Evolutionary conservation across 2,888 invertebrate species (phyloP).

Genomic region (Rhagophthalmus giganteus): DNA sequence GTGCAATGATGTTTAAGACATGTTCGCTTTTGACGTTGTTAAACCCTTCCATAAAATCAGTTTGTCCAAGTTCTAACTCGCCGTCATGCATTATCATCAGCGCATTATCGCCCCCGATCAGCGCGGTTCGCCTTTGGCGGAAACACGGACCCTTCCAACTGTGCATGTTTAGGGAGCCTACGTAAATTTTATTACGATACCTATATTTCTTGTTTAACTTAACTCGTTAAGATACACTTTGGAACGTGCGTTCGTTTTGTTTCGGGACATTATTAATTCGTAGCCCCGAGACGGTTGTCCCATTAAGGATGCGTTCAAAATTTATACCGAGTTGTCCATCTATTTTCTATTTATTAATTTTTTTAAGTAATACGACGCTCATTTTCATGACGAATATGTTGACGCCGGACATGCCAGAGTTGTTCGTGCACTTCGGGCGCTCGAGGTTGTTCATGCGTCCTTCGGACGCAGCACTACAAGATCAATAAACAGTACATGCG

Average conservation of each 20-base stretch:
- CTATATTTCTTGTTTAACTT: constrained; percentile 38
- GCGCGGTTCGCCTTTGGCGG: constrained; percentile 32
- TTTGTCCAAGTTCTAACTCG: constrained; percentile 36
- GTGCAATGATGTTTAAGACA: constrained; percentile 27
- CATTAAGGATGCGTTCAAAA: too few species aligned
- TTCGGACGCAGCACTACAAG: too few species aligned
- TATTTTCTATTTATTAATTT: too few species aligned
- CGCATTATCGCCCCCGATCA: constrained; percentile 34
- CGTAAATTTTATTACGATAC: constrained; percentile 42
- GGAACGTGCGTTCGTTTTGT: constrained; percentile 20
- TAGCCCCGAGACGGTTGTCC: constrained; percentile 16
- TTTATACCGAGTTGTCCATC: too few species aligned
- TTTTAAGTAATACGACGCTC: too few species aligned
- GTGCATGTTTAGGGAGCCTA: constrained; percentile 29
- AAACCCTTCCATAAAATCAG: constrained; percentile 32
- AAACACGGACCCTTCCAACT: constrained; percentile 27
- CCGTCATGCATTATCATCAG: constrained; percentile 39
- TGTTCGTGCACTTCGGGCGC: too few species aligned
- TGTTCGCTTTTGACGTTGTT: constrained; percentile 29
- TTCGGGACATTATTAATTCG: constrained; percentile 20
- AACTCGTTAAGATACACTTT: constrained; percentile 43
- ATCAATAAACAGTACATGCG: too few species aligned
- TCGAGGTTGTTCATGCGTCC: too few species aligned
- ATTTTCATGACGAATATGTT: too few species aligned
- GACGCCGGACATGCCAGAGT: too few species aligned